Percentiles rank a stretch among this genome's conserved stretches.
Conservation (phyloP, 1,140 invertebrate species). For the Bombyx mandarina region DNA sequence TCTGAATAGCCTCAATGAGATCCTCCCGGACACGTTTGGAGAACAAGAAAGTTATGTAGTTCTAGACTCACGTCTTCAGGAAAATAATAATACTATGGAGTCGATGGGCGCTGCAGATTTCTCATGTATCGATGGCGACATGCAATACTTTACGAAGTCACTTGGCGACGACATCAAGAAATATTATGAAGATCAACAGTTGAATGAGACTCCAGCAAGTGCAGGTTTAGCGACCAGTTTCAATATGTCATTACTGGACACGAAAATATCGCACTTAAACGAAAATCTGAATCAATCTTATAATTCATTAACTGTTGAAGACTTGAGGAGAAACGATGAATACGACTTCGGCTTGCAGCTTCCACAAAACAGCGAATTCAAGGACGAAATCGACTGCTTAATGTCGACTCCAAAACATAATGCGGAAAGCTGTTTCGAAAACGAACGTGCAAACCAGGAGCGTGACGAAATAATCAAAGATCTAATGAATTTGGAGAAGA, state of each 20-base stretch:
- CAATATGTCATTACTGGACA: slow-evolving; percentile 51
- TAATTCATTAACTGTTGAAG: slow-evolving; percentile 35
- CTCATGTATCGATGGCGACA: slow-evolving; percentile 57
- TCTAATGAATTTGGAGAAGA: slow-evolving; percentile 48
- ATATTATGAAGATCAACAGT: slow-evolving; percentile 55
- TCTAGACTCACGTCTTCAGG: slow-evolving; percentile 37
- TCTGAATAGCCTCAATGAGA: slow-evolving; percentile 51
- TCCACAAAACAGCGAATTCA: slow-evolving; percentile 41
- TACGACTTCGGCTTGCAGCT: slow-evolving; percentile 51
- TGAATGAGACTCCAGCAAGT: slow-evolving; percentile 44
- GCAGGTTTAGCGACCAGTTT: slow-evolving; percentile 50
- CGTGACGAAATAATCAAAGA: slow-evolving; percentile 59
- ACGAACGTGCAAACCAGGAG: slow-evolving; percentile 32
- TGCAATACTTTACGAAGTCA: slow-evolving; percentile 62
- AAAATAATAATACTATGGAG: slow-evolving; percentile 34
- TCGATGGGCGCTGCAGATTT: slow-evolving; percentile 47
- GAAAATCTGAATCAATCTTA: slow-evolving; percentile 41
- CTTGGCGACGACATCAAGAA: slow-evolving; percentile 64
- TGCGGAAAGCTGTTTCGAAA: slow-evolving; percentile 22
- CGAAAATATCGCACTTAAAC: slow-evolving; percentile 41
- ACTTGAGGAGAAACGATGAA: slow-evolving; percentile 40
- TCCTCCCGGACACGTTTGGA: slow-evolving; percentile 51
- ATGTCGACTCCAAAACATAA: slow-evolving; percentile 46
- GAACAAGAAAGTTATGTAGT: slow-evolving; percentile 55
- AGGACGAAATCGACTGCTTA: slow-evolving; percentile 54